phyloP scores from a whole-genome alignment of 2,888 invertebrate genomes.

The Idaea straminata region DNA sequence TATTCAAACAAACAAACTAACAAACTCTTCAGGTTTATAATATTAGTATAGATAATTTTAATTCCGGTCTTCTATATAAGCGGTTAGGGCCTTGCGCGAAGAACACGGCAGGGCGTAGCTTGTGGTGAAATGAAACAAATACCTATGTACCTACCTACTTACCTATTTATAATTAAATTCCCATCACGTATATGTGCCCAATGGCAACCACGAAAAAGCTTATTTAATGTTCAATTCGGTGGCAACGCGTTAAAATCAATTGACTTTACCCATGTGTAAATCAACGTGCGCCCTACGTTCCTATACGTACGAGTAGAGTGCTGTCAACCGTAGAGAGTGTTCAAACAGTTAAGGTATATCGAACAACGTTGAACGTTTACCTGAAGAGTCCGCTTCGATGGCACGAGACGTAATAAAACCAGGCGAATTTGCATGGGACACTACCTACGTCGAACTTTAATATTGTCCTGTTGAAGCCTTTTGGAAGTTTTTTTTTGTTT shows the following conservation, averaged over 20 bases:
- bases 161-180: background rate
- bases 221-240: background rate
- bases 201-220: background rate
- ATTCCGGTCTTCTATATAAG: no score
- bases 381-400: constrained; percentile 44
- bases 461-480: constrained; percentile 48
- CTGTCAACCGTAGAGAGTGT: constrained; percentile 7
- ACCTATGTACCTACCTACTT: background rate
- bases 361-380: constrained; percentile 34
- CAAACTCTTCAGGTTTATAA: no score
- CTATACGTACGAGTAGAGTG: background rate
- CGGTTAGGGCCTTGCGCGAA: no score
- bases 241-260: background rate
- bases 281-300: background rate
- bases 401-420: constrained; percentile 46
- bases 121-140: background rate
- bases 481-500: background rate
- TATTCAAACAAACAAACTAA: no score
- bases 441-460: constrained; percentile 57
- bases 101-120: no score
- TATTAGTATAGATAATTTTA: no score
- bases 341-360: constrained; percentile 21
- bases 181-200: background rate
- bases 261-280: constrained; percentile 1
- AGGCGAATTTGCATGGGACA: constrained; percentile 64